Evolutionary conservation across 2,888 invertebrate genomes (phyloP), one percentile per base, ranked within the genome.

Genomic region (Blastobasis lacticolella): DNA sequence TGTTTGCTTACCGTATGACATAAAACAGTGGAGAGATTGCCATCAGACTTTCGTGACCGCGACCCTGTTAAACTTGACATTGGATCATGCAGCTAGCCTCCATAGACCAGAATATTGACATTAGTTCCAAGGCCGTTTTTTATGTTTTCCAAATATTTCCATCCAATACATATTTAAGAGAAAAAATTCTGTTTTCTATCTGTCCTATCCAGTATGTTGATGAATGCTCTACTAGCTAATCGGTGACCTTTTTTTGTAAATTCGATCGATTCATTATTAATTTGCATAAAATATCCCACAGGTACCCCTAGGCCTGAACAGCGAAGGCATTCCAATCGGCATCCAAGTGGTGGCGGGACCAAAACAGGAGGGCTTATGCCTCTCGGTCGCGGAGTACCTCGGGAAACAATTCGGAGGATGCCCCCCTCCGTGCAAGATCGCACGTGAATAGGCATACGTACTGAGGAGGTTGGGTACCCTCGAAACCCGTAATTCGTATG

Each of bases 321-420:
- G 80, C 4, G 84, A 90, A 6, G 95, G 95, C 0, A 69, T 96
- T 0, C 96, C 96, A 0, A 65, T 96, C 9, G 96, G 96, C 37
- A 73, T 96, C 10, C 96, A 97, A 78, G 90, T 94, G n/a, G 92
- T 94, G 8, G 92, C 93, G 5, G 91, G 90, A 0, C 92, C 93
- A 0, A 81, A 90, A 54, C 90, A 91, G 36, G 96, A 97, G 66
- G 91, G 91, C 47, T 80, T 95, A 1, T 92, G 93, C 50, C 78
- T 95, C 10, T 93, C 94, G 0, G 93, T 94, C 0, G 96, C 96
- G 0, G 76, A 77, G 49, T 92, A 93, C 62, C 72, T 97, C 23
- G 93, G 93, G 57, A 78, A 81, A 23, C 82, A 84, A 0, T 93
- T 94, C 64, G 94, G 94, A 0, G 95, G 95, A 0, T 95, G 91